Base-by-base conservation (phyloP, 2,113 vertebrate genomes). In the Paracanthobrama guichenoti region DNA sequence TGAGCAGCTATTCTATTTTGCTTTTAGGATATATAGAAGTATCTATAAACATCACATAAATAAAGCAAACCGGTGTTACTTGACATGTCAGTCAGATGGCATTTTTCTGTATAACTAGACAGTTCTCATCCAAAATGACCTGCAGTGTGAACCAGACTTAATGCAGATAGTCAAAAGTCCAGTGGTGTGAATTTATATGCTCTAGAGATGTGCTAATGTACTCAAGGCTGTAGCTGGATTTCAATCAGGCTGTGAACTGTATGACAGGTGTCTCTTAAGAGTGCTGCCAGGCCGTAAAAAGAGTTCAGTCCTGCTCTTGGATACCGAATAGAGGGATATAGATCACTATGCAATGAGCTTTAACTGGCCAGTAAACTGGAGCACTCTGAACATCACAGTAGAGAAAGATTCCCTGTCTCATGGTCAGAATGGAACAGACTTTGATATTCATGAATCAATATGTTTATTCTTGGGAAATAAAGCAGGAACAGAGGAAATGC, bases 241-340 rank as follows among this genome's bases (percentile, higher is more conserved):
- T 84, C 83, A 78, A 67, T 84, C 84, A 85, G 74, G 22, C 64
- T 84, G n/a, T 79, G 62, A 69, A 57, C 26, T 10, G 22, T 22
- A 69, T 18, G 48, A 78, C 62, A 77, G 74, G 62, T 22, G n/a
- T 42, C 35, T 85, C 35, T 55, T 42, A 75, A 44, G 42, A 79
- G 57, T 26, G 16, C n/a, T 73, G 62, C 53, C 59, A 42, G 48
- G n/a, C 31, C 18, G 20, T 48, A 20, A 44, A 66, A 57, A 46
- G n/a, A 60, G 64, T 28, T 85, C 75, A 59, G 9, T 50, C 11
- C 50, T 72, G 11, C 64, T 31, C 76, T 72, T 59, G 53, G 57
- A 50, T 66, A 77, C 13, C 46, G 35, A 71, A 82, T 20, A 67
- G 57, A 79, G 55, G 53, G 57, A 62, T 46, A 46, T 79, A 66